These are phyloP conservation scores for Desoria tigrina DNA, from an alignment of 2,888 invertebrate genomes.

Conservation along the genomic window DNA sequence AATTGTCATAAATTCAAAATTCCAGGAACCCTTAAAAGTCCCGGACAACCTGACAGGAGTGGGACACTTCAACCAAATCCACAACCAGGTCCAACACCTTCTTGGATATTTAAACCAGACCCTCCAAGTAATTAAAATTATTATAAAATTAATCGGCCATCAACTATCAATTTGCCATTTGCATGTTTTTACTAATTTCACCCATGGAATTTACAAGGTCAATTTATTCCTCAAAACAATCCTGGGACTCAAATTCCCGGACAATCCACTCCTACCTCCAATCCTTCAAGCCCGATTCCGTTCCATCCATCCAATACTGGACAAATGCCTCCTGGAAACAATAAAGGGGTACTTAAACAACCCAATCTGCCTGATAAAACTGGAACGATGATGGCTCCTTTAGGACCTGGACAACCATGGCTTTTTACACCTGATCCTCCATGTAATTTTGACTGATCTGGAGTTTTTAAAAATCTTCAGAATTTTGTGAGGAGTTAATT, in stretches of 20 bases:
- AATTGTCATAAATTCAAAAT: background rate
- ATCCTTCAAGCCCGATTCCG: background rate
- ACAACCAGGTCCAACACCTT: background rate
- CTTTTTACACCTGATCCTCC: background rate
- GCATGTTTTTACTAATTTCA: background rate
- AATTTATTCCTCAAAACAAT: background rate
- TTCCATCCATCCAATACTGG: background rate
- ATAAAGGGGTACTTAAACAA: background rate
- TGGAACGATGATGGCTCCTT: background rate
- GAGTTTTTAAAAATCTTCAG: too few species aligned
- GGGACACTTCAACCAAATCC: conserved; percentile 9
- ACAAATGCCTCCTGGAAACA: background rate
- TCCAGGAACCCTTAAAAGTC: background rate
- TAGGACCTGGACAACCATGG: conserved; percentile 2
- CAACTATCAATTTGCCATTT: too few species aligned
- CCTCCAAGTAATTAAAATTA: background rate
- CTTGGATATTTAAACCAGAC: background rate
- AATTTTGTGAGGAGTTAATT: too few species aligned
- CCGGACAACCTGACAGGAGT: too few species aligned
- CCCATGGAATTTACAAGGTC: background rate
- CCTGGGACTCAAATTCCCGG: background rate
- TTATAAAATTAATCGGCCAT: background rate
- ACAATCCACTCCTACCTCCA: background rate
- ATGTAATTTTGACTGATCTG: too few species aligned
- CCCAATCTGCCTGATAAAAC: background rate